A percentile compares a stretch with the other conserved stretches of the same genome.
These are phyloP conservation scores for Forbesichthys papilliferus DNA, from an alignment of 2,113 vertebrate species.

Conservation along the genomic window DNA sequence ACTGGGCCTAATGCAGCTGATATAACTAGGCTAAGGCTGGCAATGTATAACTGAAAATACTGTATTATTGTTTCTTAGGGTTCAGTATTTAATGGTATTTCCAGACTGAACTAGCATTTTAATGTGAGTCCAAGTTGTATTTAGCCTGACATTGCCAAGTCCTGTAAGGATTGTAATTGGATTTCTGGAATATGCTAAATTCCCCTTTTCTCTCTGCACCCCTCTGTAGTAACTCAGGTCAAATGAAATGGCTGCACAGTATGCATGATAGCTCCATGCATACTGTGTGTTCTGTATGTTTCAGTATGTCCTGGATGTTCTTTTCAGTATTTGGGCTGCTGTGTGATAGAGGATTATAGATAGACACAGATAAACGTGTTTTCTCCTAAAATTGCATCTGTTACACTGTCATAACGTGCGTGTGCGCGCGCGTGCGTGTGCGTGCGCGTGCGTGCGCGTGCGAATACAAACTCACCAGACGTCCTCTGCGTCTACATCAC, in stretches of 20 bases:
- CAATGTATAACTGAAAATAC: too few species aligned
- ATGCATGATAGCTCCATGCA: slow-evolving; percentile 35
- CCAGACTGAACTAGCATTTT: slow-evolving; percentile 52
- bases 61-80: slow-evolving; percentile 30
- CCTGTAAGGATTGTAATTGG: slow-evolving; percentile 70
- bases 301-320: not conserved
- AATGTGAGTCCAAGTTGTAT: slow-evolving; percentile 53
- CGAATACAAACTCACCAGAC: slow-evolving; percentile 84
- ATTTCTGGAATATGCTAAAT: slow-evolving; percentile 69
- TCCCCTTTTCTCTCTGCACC: slow-evolving; percentile 55
- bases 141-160: slow-evolving; percentile 59
- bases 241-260: slow-evolving; percentile 69
- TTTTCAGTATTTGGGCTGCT: too few species aligned
- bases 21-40: too few species aligned
- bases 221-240: slow-evolving; percentile 69
- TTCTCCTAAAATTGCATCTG: too few species aligned
- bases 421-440: not conserved
- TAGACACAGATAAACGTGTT: too few species aligned
- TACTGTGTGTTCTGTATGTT: not conserved
- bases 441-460: slow-evolving; percentile 10
- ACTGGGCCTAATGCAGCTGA: not conserved
- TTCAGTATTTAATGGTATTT: slow-evolving; percentile 38
- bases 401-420: too few species aligned
- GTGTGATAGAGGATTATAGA: too few species aligned
- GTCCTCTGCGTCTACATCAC: slow-evolving; percentile 97